Evolutionary conservation across 2,113 vertebrate species (phyloP).

Genomic region (Argyrosomus japonicus): DNA sequence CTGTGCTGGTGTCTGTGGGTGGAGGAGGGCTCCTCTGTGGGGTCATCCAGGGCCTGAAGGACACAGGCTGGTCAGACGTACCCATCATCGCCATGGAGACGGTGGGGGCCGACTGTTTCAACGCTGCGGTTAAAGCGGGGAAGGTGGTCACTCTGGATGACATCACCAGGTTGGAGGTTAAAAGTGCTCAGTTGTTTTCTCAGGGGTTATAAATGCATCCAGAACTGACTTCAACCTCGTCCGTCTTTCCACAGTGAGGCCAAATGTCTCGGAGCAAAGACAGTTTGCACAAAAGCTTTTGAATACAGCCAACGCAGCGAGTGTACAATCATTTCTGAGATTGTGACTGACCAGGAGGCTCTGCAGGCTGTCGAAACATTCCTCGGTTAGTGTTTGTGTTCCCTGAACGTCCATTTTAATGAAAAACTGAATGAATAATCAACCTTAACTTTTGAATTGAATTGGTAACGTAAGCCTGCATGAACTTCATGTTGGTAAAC

Average conservation of each 20-base stretch:
- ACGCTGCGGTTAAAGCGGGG: constrained; percentile 80
- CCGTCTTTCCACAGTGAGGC: constrained; percentile 74
- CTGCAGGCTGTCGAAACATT: constrained; percentile 83
- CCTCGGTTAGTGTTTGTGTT: constrained; percentile 75
- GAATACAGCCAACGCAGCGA: constrained; percentile 75
- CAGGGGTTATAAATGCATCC: fast-evolving
- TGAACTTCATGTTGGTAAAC: no score
- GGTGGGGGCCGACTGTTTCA: constrained; percentile 83
- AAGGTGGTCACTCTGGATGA: constrained; percentile 83
- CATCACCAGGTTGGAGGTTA: constrained; percentile 84
- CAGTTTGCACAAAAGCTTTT: constrained; percentile 79
- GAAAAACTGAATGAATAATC: background rate
- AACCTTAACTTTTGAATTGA: background rate
- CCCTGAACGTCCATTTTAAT: background rate
- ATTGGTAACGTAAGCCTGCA: background rate
- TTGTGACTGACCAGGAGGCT: constrained; percentile 85
- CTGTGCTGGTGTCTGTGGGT: constrained; percentile 84
- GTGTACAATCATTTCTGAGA: constrained; percentile 78
- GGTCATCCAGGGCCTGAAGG: constrained; percentile 82
- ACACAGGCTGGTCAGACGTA: constrained; percentile 82
- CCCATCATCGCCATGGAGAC: constrained; percentile 87
- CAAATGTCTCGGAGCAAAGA: constrained; percentile 84
- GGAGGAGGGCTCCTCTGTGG: constrained; percentile 88
- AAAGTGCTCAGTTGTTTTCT: background rate
- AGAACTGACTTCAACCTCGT: fast-evolving